Evolutionary conservation across 1,140 invertebrate genomes (phyloP).

Genomic region (Drosophila albomicans): DNA sequence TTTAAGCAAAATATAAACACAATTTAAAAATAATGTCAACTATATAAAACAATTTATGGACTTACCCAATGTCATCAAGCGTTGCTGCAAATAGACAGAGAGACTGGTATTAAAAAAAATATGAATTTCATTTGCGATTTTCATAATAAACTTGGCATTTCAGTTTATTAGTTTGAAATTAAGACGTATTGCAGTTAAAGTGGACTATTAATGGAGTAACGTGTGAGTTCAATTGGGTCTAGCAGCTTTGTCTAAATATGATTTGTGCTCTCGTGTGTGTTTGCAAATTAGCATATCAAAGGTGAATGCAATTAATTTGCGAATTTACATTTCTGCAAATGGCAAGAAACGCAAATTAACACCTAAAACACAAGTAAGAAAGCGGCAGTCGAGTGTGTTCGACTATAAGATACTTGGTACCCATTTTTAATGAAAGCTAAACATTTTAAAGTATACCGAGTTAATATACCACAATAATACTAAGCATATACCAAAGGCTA

Average conservation of each 20-base stretch:
- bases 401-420: no score
- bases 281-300: constrained; percentile 57
- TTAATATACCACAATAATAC: no score
- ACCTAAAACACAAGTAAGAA: constrained; percentile 36
- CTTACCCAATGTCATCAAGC: background rate
- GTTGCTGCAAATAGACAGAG: background rate
- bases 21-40: background rate
- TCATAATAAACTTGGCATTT: background rate
- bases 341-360: constrained; percentile 55
- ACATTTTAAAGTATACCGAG: no score
- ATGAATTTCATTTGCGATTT: background rate
- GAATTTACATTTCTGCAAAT: constrained; percentile 63
- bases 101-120: background rate
- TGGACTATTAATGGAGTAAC: background rate
- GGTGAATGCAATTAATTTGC: constrained; percentile 63
- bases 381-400: no score
- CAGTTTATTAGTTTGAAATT: background rate
- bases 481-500: no score
- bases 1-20: no score
- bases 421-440: no score
- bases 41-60: background rate
- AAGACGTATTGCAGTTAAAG: background rate
- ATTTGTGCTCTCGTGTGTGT: constrained; percentile 12
- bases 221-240: constrained; percentile 1
- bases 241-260: constrained; percentile 15